phyloP scores from a whole-genome alignment of 2,888 invertebrate genomes.

The Andricus curvator region DNA sequence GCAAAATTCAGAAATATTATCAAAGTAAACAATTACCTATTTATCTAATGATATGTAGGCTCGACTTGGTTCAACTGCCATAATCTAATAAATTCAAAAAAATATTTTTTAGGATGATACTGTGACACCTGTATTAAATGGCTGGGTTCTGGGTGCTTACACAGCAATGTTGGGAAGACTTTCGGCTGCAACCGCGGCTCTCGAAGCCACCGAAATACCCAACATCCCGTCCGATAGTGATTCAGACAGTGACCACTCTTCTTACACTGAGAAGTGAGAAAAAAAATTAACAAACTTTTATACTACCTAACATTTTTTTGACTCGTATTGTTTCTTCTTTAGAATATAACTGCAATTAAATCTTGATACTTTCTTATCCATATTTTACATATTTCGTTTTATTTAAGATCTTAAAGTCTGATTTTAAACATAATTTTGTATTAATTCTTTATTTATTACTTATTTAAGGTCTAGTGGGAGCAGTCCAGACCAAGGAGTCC shows the following conservation, averaged over 20 bases:
- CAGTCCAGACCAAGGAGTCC: slow-evolving; percentile 65
- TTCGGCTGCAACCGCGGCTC: slow-evolving; percentile 73
- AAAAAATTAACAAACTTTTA: not conserved
- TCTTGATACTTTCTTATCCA: too few species aligned
- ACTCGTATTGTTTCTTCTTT: too few species aligned
- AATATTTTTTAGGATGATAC: slow-evolving; percentile 66
- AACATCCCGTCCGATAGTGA: slow-evolving; percentile 73
- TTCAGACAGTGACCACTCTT: slow-evolving; percentile 74
- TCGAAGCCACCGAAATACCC: slow-evolving; percentile 70
- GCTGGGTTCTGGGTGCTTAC: slow-evolving; percentile 75
- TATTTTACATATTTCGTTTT: not conserved
- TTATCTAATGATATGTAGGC: too few species aligned
- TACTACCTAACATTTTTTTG: not conserved
- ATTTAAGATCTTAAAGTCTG: not conserved
- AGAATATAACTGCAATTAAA: too few species aligned
- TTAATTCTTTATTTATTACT: slow-evolving; percentile 25
- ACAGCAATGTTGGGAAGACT: slow-evolving; percentile 75
- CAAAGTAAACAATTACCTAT: too few species aligned
- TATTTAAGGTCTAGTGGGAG: slow-evolving; percentile 69
- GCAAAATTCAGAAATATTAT: too few species aligned
- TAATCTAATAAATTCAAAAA: not conserved
- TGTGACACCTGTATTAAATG: slow-evolving; percentile 72
- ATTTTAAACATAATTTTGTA: not conserved
- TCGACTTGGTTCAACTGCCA: too few species aligned
- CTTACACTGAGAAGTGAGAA: slow-evolving; percentile 68